Evolutionary conservation across 2,888 invertebrate genomes (phyloP).

Genomic region (Nemotelus pantherinus): DNA sequence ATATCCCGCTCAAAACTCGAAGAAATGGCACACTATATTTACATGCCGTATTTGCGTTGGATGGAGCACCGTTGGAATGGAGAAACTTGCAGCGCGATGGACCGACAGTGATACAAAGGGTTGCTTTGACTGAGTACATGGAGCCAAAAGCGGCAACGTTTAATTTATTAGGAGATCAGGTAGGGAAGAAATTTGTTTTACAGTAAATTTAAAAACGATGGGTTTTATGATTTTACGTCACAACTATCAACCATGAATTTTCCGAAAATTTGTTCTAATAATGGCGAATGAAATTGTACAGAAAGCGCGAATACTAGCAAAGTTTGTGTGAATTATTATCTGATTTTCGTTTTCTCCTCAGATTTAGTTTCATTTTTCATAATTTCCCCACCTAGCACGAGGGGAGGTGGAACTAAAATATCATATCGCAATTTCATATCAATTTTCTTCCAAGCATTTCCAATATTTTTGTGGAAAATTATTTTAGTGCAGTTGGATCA

Average conservation of each 20-base stretch:
- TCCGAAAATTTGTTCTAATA: background rate
- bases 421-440: too few species aligned
- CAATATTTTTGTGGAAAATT: too few species aligned
- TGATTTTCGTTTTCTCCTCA: too few species aligned
- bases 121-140: slow-evolving; percentile 77
- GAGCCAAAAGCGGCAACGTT: slow-evolving; percentile 80
- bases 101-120: slow-evolving; percentile 71
- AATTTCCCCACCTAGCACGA: too few species aligned
- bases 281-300: background rate
- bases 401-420: too few species aligned
- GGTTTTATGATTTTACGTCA: too few species aligned
- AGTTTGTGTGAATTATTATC: too few species aligned
- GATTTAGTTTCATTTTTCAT: too few species aligned
- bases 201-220: too few species aligned
- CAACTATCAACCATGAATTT: background rate
- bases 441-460: too few species aligned
- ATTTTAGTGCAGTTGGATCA: too few species aligned
- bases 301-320: too few species aligned
- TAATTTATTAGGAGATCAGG: slow-evolving; percentile 72
- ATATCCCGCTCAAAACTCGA: slow-evolving; percentile 77
- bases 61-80: slow-evolving; percentile 69
- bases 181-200: slow-evolving; percentile 45
- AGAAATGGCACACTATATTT: slow-evolving; percentile 87
- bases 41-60: slow-evolving; percentile 76
- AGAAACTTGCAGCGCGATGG: slow-evolving; percentile 70